Evolutionary conservation across 2,113 vertebrate genomes (phyloP), one percentile per base, ranked within the genome.

Genomic region (Poicephalus meyeri): DNA sequence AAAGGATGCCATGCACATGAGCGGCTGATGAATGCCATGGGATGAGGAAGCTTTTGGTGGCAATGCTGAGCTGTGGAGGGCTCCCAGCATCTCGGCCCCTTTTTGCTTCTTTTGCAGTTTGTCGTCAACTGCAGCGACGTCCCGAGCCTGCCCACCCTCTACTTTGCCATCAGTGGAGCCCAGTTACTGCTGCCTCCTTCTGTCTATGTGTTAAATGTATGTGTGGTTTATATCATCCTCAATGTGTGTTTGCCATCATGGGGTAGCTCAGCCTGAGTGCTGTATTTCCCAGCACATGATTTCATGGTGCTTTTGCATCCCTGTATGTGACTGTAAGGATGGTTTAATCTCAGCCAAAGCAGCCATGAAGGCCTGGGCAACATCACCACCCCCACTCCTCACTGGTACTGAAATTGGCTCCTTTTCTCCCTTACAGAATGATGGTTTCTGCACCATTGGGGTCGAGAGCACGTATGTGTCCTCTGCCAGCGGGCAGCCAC

Each of bases 401-500:
- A 2, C 49, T 3, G 23, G 20, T 13, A 16, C 23, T 70, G 64
- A 47, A 89, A 46, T 72, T 28, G n/a, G 6, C 6, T 76, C 19
- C 21, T 89, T 88, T 79, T 13, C 7, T 56, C 52, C 49, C 19
- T 21, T 5, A 33, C 88, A 98, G 98, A 63, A 87, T 0, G 35
- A 96, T 0, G 81, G 85, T 1, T 8, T 77, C 37, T 98, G 98
- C 88, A 55, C 14, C 0, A 18, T 98, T 64, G 97, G 89, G 5
- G 71, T 98, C 0, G 85, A 98, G 93, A 19, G 68, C 82, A 98
- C 97, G 1, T 97, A 98, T 2, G 25, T 98, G 73, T 2, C 87
- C 66, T 97, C 97, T 7, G 41, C 53, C 49, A 86, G 71, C 0
- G 95, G 91, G 33, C 90, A 98, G 55, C 97, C 97, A 1, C 81